A percentile compares a stretch with the other conserved stretches of the same genome.
Conservation (phyloP, 37 sponge, comb jelly and placozoan species). For the Ephydatia muelleri region DNA sequence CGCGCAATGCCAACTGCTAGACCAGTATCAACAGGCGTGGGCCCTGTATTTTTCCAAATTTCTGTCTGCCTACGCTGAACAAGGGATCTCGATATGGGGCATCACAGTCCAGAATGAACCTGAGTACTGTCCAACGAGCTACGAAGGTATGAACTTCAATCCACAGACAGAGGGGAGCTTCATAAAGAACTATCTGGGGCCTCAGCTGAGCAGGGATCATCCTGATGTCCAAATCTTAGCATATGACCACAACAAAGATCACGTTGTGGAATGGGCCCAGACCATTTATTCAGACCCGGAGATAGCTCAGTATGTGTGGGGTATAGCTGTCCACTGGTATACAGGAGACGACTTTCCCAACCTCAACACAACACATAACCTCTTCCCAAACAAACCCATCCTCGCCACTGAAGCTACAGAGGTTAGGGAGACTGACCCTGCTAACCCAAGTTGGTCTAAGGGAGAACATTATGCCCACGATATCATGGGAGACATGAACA, state of each 20-base stretch:
- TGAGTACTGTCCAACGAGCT: slow-evolving; percentile 50
- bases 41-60: slow-evolving; percentile 79
- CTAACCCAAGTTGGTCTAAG: slow-evolving; percentile 58
- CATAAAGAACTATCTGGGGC: slow-evolving; percentile 63
- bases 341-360: slow-evolving; percentile 69
- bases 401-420: slow-evolving; percentile 84
- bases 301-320: slow-evolving; percentile 79
- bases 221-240: slow-evolving; percentile 65
- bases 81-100: slow-evolving; percentile 69
- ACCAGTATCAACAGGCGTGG: slow-evolving; percentile 65
- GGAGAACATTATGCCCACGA: slow-evolving; percentile 87
- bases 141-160: slow-evolving; percentile 76
- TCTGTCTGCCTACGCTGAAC: slow-evolving; percentile 39
- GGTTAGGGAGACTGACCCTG: slow-evolving; percentile 62
- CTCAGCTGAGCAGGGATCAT: slow-evolving; percentile 54
- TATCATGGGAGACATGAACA: slow-evolving; percentile 85
- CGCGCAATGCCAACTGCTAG: slow-evolving; percentile 39
- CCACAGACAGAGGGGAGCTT: slow-evolving; percentile 79
- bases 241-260: slow-evolving; percentile 86
- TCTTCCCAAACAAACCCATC: slow-evolving; percentile 69
- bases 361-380: slow-evolving; percentile 67
- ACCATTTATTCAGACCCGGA: slow-evolving; percentile 71
- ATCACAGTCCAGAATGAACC: slow-evolving; percentile 88
- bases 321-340: slow-evolving; percentile 86
- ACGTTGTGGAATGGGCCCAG: slow-evolving; percentile 82